Base-by-base conservation (phyloP, 2,113 vertebrate genomes). In the Lycaon pictus region DNA sequence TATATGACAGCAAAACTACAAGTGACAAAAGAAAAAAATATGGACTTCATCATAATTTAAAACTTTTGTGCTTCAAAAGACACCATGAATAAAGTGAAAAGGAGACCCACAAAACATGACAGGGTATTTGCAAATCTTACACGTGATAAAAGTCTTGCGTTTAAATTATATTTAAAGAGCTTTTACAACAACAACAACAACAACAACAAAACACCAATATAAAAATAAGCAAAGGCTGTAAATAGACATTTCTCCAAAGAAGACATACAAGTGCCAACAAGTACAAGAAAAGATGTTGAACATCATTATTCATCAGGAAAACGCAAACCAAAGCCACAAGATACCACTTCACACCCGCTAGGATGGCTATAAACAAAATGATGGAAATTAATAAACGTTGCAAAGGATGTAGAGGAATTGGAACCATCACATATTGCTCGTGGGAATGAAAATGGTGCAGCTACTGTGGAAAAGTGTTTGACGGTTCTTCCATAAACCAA, bases 11-110 rank as follows among this genome's bases (percentile, higher is more conserved):
- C 23, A 83, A 71, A 86, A 16, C 16, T 48, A 16, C 23, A 81
- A 94, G 9, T 81, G 56, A 92, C 35, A 43, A 48, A 87, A 74
- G 22, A 67, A 84, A 96, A 88, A 88, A 81, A 69, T 22, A 17
- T 25, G 5, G 19, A 79, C 27, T 80, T 77, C 19, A 56, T 72
- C 23, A 58, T 53, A 94, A 79, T 71, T 83, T 51, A 77, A 88
- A 48, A 8, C 3, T 48, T 48, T 62, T 67, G 32, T 86, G 10
- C 5, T 69, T 92, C 56, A 85, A 37, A 76, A 87, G 11, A 69
- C 8, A 86, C 58, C 23, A 86, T 48, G 25, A 92, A 89, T 27
- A 86, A 95, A 63, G 2, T 20, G 22, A 69, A 82, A 76, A n/a
- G 8, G 35, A n/a, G 29, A 48, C 1, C 10, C 10, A 51, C 1